Percentiles rank a stretch among this genome's conserved stretches.
Conservation (phyloP, 2,113 vertebrate genomes). For the Amphiprion ocellaris region DNA sequence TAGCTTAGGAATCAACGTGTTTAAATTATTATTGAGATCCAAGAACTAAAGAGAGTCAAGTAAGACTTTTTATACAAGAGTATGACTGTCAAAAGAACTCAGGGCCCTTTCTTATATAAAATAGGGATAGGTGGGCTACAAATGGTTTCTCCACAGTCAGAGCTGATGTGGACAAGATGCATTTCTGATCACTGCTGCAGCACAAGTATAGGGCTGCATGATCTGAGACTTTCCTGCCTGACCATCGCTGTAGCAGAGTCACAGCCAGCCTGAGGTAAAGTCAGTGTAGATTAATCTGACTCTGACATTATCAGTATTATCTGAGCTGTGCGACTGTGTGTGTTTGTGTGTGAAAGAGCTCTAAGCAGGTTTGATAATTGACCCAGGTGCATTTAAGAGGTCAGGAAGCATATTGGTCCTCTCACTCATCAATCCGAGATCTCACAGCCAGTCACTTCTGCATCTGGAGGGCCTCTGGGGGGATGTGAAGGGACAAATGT, state of each 20-base stretch:
- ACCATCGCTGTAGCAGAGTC: background rate
- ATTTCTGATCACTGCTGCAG: background rate
- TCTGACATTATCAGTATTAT: slow-evolving; percentile 37
- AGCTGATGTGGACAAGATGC: background rate
- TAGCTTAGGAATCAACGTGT: too few species aligned
- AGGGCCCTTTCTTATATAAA: too few species aligned
- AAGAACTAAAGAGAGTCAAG: too few species aligned
- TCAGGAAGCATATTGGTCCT: slow-evolving; percentile 51
- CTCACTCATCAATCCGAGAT: slow-evolving; percentile 57
- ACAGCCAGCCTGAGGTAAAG: slow-evolving; percentile 32
- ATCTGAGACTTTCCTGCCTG: slow-evolving; percentile 2
- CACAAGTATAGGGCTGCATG: background rate
- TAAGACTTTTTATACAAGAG: too few species aligned
- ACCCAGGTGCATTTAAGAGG: slow-evolving; percentile 50
- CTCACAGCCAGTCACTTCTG: slow-evolving; percentile 30
- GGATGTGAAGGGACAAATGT: slow-evolving; percentile 38
- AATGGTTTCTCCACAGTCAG: background rate
- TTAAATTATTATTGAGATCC: too few species aligned
- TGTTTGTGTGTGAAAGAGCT: slow-evolving; percentile 25
- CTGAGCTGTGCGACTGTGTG: slow-evolving; percentile 1
- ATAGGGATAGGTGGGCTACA: background rate
- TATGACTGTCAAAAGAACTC: too few species aligned
- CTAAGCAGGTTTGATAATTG: slow-evolving; percentile 39
- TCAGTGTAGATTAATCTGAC: slow-evolving; percentile 31
- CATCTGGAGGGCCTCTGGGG: background rate